Evolutionary conservation across 2,113 vertebrate species (phyloP).

Genomic region (Ptilonorhynchus violaceus): DNA sequence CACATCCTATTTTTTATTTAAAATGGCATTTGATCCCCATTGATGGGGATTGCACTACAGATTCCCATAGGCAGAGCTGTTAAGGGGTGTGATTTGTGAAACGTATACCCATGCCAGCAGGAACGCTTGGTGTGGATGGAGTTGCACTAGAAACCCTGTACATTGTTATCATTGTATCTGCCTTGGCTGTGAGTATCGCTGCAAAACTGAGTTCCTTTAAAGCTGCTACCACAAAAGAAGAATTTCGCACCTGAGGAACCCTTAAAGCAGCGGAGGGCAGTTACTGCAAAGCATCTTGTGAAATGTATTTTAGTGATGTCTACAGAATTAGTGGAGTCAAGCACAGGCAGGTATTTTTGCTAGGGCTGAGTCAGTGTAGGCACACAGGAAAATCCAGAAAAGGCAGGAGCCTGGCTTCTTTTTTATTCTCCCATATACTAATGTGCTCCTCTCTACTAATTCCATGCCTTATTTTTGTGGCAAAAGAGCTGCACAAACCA

Average conservation of each 20-base stretch:
- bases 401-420: neutral
- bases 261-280: neutral
- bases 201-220: neutral
- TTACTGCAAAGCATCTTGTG: neutral
- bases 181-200: neutral
- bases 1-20: neutral
- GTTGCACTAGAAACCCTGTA: neutral
- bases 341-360: neutral
- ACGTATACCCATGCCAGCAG: accelerated
- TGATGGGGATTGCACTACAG: neutral
- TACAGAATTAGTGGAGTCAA: neutral
- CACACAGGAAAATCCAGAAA: neutral
- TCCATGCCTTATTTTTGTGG: neutral
- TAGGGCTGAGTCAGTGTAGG: neutral
- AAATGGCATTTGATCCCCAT: neutral
- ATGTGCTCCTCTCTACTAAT: neutral
- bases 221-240: neutral
- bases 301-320: neutral
- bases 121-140: neutral
- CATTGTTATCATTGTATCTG: neutral
- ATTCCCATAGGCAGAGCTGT: neutral
- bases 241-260: neutral
- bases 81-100: neutral
- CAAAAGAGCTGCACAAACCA: neutral
- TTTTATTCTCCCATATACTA: neutral